Evolutionary conservation across 30 jellyfish, hydroid and myxozoan genomes (phyloP).

Genomic region (Aurelia sp.): DNA sequence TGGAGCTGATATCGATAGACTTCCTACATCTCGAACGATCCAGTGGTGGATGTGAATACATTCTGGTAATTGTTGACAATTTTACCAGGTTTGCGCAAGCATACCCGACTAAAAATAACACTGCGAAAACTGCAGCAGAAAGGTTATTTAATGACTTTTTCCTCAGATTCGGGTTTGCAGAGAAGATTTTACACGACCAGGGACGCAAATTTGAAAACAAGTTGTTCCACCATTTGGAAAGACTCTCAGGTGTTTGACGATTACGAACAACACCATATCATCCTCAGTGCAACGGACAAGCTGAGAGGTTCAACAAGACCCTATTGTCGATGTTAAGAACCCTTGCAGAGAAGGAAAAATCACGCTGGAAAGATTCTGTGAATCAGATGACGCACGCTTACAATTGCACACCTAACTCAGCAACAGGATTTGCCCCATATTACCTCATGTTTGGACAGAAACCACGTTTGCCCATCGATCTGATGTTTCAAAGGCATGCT

Average conservation of each 20-base stretch:
- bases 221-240: background rate
- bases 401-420: conserved; percentile 4
- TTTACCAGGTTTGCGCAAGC: conserved; percentile 28
- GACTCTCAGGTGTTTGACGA: background rate
- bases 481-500: too few species aligned
- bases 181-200: conserved; percentile 28
- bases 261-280: conserved; percentile 23
- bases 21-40: conserved; percentile 11
- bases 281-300: conserved; percentile 4
- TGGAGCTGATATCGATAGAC: conserved; percentile 14
- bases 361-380: conserved; percentile 24
- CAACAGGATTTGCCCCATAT: too few species aligned
- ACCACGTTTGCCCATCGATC: too few species aligned
- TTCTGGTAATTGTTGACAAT: conserved; percentile 23
- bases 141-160: background rate
- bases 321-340: too few species aligned
- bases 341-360: conserved; percentile 12
- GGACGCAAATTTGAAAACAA: conserved; percentile 34
- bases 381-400: conserved; percentile 8
- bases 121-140: conserved; percentile 27
- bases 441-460: too few species aligned
- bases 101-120: conserved; percentile 20
- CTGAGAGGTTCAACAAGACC: background rate
- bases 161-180: conserved; percentile 28
- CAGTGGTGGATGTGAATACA: conserved; percentile 22